Evolutionary conservation across 1,140 invertebrate genomes (phyloP), one percentile per base, ranked within the genome.

Genomic region (Parapsyche elsis): DNA sequence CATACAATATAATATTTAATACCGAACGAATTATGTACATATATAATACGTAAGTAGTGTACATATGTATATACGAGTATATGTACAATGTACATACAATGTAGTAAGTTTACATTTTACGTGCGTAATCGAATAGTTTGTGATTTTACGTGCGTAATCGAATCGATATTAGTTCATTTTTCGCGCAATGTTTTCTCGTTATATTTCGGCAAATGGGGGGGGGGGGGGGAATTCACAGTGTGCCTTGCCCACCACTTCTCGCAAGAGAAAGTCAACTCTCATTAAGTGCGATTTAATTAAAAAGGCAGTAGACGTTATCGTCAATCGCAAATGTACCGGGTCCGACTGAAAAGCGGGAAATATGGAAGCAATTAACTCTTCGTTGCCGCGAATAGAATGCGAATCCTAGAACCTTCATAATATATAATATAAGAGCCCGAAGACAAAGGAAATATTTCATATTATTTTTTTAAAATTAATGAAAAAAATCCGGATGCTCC

Each of bases 231-330:
- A 38, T 38, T 38, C 30, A 38, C 30, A 38, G 1, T 38, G 7
- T 38, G 30, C 30, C 30, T 67, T 19, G 21, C 12, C 23, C 19
- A 16, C 23, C 16, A 67, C 24, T 67, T 67, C 24, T 67, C 16
- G 2, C 1, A 75, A 23, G 16, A 0, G 23, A n/a, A 73, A 45
- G 30, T 73, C 44, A 45, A 19, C 49, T 75, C 49, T 75, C 73
- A 57, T 75, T 75, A 75, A 57, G 73, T 57, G 73, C 5, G 45
- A 57, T 75, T 75, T 75, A 75, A 75, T 75, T 75, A 75, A 75
- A 75, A 75, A 53, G 46, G 73, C 73, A 14, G 21, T 21, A 26
- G 16, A n/a, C 57, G 23, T 75, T 57, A 57, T 74, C 71, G 71
- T 49, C 19, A n/a, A 74, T 74, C 21, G 9, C 71, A 74, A 74